Percentiles rank a stretch among this genome's conserved stretches.
Evolutionary conservation across 2,113 vertebrate genomes (phyloP).

Genomic region (Calonectris borealis): DNA sequence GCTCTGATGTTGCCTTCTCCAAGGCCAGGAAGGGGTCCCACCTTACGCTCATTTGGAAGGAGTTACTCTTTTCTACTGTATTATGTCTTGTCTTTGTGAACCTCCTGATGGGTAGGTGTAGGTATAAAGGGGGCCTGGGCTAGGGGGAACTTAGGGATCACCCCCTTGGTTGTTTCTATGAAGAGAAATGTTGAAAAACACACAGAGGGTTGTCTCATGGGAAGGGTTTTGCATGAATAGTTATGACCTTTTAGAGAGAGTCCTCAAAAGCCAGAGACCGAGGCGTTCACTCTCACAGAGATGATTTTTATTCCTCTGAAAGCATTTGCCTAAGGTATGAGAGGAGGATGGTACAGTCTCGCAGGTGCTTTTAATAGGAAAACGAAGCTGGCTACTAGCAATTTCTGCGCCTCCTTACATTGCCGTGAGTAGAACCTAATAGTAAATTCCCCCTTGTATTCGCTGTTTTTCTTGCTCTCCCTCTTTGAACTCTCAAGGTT

Average conservation of each 20-base stretch:
- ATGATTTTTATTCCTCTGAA: slow-evolving; percentile 11
- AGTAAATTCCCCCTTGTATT: slow-evolving; percentile 31
- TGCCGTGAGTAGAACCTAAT: slow-evolving; percentile 13
- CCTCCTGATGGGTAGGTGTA: background rate
- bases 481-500: slow-evolving; percentile 76
- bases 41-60: background rate
- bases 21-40: background rate
- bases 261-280: background rate
- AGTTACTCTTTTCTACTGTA: background rate
- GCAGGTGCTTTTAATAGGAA: background rate
- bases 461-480: slow-evolving; percentile 62
- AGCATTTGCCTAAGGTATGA: background rate
- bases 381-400: background rate
- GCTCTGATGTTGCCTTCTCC: background rate
- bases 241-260: background rate
- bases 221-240: background rate
- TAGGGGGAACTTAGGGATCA: background rate
- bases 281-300: background rate
- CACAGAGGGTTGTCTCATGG: rapidly evolving
- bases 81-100: background rate
- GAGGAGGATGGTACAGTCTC: background rate
- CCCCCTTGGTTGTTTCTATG: background rate
- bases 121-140: background rate
- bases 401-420: background rate
- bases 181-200: background rate